Conservation (phyloP, 2,888 invertebrate genomes). For the Dioctria rufipes region DNA sequence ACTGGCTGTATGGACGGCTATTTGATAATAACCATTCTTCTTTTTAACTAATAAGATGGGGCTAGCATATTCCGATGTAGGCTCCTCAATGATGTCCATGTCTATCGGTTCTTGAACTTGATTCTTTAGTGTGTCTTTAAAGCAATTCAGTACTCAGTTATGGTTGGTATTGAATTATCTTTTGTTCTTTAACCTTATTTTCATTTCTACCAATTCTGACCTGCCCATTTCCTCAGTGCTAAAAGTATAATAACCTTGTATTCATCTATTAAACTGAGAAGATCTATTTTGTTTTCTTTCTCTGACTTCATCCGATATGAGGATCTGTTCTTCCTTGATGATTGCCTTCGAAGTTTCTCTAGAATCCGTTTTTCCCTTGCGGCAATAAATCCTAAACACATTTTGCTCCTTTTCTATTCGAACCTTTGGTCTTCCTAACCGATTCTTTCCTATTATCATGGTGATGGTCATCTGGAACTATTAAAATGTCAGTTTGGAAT, state of each 20-base stretch:
- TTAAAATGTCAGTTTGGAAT: too few species aligned
- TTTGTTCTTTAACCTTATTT: background rate
- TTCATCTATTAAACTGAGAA: background rate
- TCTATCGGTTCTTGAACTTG: background rate
- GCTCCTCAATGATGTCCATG: background rate
- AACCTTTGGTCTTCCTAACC: too few species aligned
- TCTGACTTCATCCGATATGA: too few species aligned
- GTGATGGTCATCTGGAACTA: too few species aligned
- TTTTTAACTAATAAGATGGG: background rate
- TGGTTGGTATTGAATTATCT: background rate
- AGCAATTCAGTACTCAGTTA: background rate
- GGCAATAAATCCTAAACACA: too few species aligned
- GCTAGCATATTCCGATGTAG: background rate
- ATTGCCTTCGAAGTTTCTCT: too few species aligned
- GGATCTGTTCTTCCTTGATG: too few species aligned
- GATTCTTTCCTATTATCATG: too few species aligned
- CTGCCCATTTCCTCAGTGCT: background rate
- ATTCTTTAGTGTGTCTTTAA: background rate
- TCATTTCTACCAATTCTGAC: background rate
- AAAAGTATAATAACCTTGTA: background rate
- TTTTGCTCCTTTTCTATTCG: too few species aligned
- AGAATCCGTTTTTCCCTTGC: too few species aligned
- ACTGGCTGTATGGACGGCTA: constrained; percentile 10
- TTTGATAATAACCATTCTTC: constrained; percentile 53
- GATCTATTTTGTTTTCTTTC: too few species aligned